These are phyloP conservation scores for Girardia tigrina DNA, from an alignment of 2,888 invertebrate genomes.

Conservation along the genomic window DNA sequence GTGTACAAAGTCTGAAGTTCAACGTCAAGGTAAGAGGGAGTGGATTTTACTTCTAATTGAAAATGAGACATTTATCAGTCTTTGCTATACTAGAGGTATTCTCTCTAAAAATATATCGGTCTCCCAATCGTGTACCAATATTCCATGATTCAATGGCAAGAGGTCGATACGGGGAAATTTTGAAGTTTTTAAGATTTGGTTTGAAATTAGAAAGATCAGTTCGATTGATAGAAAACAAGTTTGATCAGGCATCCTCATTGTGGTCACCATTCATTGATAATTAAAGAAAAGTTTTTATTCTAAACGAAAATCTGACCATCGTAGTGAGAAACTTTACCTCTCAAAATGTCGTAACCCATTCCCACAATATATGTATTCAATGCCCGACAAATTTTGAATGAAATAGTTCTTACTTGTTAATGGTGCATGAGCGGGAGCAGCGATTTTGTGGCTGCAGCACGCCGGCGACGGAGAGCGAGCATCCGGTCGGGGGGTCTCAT, in stretches of 20 bases:
- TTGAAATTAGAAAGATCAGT: not conserved
- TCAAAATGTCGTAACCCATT: conserved; percentile 24
- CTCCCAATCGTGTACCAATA: not conserved
- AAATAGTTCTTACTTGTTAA: conserved; percentile 17
- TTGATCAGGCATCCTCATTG: conserved; percentile 21
- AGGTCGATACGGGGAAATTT: not conserved
- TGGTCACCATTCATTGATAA: conserved; percentile 19
- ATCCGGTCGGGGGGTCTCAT: too few species aligned
- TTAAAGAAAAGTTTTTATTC: not conserved
- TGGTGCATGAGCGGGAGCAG: too few species aligned
- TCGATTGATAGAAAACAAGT: conserved; percentile 17
- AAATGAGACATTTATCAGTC: too few species aligned
- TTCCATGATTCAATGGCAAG: not conserved
- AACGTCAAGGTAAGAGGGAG: too few species aligned
- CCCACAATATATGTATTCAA: conserved; percentile 14
- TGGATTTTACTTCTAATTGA: too few species aligned
- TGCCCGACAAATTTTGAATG: conserved; percentile 27
- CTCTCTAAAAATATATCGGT: too few species aligned
- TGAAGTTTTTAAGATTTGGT: not conserved
- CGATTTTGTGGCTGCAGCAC: too few species aligned
- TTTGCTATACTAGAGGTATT: too few species aligned
- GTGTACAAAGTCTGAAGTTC: too few species aligned
- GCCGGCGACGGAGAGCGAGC: too few species aligned
- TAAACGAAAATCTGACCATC: not conserved
- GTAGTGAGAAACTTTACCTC: not conserved